phyloP scores from a whole-genome alignment of 1,140 invertebrate genomes.

The Trigoniulus corallinus region DNA sequence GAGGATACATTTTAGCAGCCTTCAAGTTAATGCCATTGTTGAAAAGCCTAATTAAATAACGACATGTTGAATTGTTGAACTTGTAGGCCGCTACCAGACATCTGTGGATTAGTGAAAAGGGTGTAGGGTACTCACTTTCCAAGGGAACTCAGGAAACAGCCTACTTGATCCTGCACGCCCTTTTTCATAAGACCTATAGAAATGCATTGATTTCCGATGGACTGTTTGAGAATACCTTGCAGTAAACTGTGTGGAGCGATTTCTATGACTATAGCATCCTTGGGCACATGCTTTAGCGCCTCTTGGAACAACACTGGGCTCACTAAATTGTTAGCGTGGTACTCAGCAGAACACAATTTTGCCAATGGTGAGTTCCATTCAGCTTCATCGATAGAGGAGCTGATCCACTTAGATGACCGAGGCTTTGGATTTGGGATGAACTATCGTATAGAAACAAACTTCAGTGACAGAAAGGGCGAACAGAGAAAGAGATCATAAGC shows the following conservation, averaged over 20 bases:
- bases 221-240: slow-evolving; percentile 68
- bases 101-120: no score
- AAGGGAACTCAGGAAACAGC: slow-evolving; percentile 48
- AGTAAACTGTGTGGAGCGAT: slow-evolving; percentile 80
- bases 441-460: slow-evolving; percentile 38
- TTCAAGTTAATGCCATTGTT: slow-evolving; percentile 58
- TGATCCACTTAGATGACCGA: slow-evolving; percentile 68
- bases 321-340: slow-evolving; percentile 90
- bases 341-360: slow-evolving; percentile 67
- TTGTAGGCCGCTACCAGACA: no score
- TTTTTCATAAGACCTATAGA: slow-evolving; percentile 65
- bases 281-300: slow-evolving; percentile 62
- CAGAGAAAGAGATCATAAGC: no score
- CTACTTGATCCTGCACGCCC: slow-evolving; percentile 45
- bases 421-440: slow-evolving; percentile 61
- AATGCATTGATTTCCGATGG: slow-evolving; percentile 36
- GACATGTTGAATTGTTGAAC: neutral
- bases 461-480: no score
- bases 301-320: slow-evolving; percentile 45
- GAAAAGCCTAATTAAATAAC: slow-evolving; percentile 42
- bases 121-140: slow-evolving; percentile 42
- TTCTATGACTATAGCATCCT: slow-evolving; percentile 76
- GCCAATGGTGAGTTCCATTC: slow-evolving; percentile 61
- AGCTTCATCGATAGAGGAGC: slow-evolving; percentile 69
- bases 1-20: slow-evolving; percentile 51